Conservation (phyloP, 2,888 invertebrate species). For the Rotaria magnacalcarata region DNA sequence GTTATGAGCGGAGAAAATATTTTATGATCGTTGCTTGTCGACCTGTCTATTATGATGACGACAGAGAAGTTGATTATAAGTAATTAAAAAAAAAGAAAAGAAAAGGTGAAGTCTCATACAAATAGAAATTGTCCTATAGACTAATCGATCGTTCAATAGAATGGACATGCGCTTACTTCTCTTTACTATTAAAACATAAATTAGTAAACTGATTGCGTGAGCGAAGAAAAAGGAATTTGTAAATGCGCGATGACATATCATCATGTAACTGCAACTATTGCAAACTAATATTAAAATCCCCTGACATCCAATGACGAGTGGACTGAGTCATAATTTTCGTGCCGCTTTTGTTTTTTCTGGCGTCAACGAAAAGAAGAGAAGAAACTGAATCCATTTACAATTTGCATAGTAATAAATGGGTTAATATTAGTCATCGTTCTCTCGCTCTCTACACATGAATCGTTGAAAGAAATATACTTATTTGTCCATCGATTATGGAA, state of each 20-base stretch:
- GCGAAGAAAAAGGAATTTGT: not conserved
- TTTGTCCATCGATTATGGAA: constrained; percentile 1
- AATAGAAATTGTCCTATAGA: not conserved
- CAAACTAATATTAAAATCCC: not conserved
- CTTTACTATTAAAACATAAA: not conserved
- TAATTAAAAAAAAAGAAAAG: not conserved
- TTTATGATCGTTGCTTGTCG: not conserved
- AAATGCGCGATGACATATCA: not conserved
- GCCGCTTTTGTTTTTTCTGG: not conserved
- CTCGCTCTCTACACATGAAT: not conserved
- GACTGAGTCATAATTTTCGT: not conserved
- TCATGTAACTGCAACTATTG: not conserved
- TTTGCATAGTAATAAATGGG: constrained; percentile 1
- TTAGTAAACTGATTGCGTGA: not conserved
- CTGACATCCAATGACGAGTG: not conserved
- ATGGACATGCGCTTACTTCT: not conserved
- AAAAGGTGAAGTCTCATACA: not conserved
- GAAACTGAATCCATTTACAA: not conserved
- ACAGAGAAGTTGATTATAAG: not conserved
- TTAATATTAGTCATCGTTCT: not conserved
- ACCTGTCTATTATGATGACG: not conserved
- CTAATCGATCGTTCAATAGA: not conserved
- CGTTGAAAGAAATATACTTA: not conserved
- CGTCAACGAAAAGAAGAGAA: not conserved
- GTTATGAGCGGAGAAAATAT: not conserved